These are phyloP conservation scores for Dyspetes luteomarginatus DNA, from an alignment of 2,888 invertebrate genomes.

Conservation along the genomic window DNA sequence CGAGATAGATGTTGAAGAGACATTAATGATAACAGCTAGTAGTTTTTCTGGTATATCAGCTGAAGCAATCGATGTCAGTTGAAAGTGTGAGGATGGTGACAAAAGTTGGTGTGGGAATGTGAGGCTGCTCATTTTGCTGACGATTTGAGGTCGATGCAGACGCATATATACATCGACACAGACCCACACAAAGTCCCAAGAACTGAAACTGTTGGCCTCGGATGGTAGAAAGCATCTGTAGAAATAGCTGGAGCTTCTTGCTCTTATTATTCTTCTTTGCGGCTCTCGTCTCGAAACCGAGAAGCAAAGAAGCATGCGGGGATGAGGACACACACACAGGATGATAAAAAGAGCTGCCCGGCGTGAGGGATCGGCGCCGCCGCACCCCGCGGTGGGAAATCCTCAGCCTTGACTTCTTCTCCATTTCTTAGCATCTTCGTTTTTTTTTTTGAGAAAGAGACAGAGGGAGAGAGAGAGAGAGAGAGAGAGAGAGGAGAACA, in stretches of 20 bases:
- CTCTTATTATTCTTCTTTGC: constrained; percentile 63
- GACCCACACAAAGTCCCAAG: constrained; percentile 59
- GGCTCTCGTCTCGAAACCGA: constrained; percentile 44
- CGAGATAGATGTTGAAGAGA: too few species aligned
- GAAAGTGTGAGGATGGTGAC: constrained; percentile 17
- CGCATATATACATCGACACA: constrained; percentile 27
- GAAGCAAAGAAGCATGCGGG: constrained; percentile 26
- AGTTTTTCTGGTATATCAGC: background rate
- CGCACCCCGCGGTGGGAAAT: constrained; percentile 72
- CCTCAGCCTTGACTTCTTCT: constrained; percentile 72
- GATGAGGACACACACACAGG: constrained; percentile 23
- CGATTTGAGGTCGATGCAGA: constrained; percentile 39
- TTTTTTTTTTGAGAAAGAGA: too few species aligned
- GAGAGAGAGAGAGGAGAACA: constrained; percentile 14
- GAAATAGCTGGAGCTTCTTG: constrained; percentile 67
- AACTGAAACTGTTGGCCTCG: constrained; percentile 34
- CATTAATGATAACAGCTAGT: too few species aligned
- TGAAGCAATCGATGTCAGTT: background rate
- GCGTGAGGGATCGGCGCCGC: constrained; percentile 52
- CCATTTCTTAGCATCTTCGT: constrained; percentile 12
- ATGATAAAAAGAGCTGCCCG: constrained; percentile 56
- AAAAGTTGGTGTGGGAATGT: constrained; percentile 33
- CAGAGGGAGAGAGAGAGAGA: background rate
- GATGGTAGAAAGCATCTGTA: constrained; percentile 70
- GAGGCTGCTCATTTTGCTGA: background rate